Evolutionary conservation across 35 echinoderm and acorn worm genomes (phyloP), one percentile per base, ranked within the genome.

Genomic region (Holothuria glaberrima): DNA sequence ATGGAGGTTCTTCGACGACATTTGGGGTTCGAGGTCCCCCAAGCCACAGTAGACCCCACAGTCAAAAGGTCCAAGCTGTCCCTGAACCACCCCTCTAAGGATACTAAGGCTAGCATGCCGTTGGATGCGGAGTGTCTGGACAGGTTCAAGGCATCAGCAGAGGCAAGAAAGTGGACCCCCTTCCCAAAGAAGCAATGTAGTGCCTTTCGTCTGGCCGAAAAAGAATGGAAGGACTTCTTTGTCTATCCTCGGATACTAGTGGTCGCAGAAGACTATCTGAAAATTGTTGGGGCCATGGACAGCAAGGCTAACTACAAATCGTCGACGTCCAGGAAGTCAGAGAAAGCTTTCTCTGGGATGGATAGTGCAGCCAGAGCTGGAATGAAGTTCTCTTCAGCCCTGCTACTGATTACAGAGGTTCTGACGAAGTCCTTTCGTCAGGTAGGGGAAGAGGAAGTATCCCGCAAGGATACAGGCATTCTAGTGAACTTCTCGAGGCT

Each of bases 351-450:
- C 25, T 30, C 22, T 13, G 66, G 66, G 0, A 69, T 69, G 66
- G 66, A 69, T 69, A 69, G 7, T 69, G 66, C 66, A 27, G 66
- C 66, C 66, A 69, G 66, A 33, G 66, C 24, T 69, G 66, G 25
- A 12, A 25, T 69, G 66, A 69, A 69, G 24, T 69, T 69, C 16
- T 69, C 66, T 27, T 69, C 66, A 6, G 66, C 66, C 6, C 25
- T 69, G 31, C 2, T 69, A 69, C 66, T 69, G 66, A 69, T 69
- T 69, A 22, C 66, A 69, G 66, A 69, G 31, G 31, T 69, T 9
- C 66, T 69, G 21, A 26, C 66, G 0, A 69, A 69, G 21, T 69
- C 66, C 25, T 69, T 69, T 69, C 66, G 66, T 69, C 66, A 69
- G 66, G 24, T 69, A 0, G 66, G 66, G 25, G 66, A 33, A 22